Percentiles rank a stretch among this genome's conserved stretches.
phyloP scores from a whole-genome alignment of 2,888 invertebrate genomes.

The Acanthococcus lagerstroemiae region DNA sequence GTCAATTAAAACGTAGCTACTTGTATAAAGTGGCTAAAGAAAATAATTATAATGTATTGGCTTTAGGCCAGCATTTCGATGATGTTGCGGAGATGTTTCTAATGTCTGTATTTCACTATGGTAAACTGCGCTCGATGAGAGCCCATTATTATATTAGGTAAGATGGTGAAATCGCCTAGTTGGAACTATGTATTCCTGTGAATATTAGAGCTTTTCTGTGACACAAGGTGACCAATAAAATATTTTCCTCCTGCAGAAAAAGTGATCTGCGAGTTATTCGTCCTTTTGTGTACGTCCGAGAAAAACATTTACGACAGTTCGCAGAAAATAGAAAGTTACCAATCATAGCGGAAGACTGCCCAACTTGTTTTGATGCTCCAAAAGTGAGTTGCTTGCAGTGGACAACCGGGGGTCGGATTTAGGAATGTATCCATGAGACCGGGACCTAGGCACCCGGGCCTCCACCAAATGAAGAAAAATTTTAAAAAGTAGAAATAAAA shows the following conservation, averaged over 20 bases:
- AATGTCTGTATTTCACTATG: slow-evolving; percentile 69
- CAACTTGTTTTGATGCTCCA: slow-evolving; percentile 46
- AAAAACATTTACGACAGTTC: slow-evolving; percentile 61
- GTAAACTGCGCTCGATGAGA: slow-evolving; percentile 66
- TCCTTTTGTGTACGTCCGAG: slow-evolving; percentile 78
- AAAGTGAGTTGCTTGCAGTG: slow-evolving; percentile 42
- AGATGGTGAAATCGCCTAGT: neutral
- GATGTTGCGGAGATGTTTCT: slow-evolving; percentile 73
- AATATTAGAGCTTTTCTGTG: too few relatives aligned
- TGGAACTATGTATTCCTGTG: neutral
- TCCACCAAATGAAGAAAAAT: neutral
- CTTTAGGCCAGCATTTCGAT: slow-evolving; percentile 76
- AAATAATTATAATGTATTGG: slow-evolving; percentile 76
- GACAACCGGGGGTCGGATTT: too few relatives aligned
- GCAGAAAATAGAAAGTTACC: slow-evolving; percentile 63
- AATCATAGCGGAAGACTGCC: slow-evolving; percentile 54
- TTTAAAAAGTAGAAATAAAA: neutral
- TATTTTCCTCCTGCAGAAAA: slow-evolving; percentile 49
- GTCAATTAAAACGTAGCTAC: slow-evolving; percentile 59
- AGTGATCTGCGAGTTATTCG: slow-evolving; percentile 71
- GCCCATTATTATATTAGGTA: slow-evolving; percentile 67
- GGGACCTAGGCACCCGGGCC: too few relatives aligned
- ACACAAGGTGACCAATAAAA: neutral
- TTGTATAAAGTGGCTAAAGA: slow-evolving; percentile 63
- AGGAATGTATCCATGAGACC: too few relatives aligned